Percentiles rank a stretch among this genome's conserved stretches.
These are phyloP conservation scores for Cydia fagiglandana DNA, from an alignment of 1,140 invertebrate species.

Conservation along the genomic window DNA sequence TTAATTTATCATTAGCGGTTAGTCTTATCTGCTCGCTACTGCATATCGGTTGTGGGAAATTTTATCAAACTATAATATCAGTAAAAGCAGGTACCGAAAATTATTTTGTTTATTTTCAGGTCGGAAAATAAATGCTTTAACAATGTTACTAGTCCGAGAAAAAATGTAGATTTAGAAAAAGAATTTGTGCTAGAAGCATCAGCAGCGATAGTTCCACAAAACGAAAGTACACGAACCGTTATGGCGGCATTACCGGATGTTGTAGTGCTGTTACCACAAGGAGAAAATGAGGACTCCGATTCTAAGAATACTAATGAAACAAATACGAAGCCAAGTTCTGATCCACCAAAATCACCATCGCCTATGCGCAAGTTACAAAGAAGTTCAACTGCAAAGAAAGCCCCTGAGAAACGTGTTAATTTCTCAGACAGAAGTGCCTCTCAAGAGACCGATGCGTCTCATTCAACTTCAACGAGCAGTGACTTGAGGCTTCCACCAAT, in stretches of 20 bases:
- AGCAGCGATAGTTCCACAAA: constrained; percentile 47
- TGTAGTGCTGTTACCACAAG: constrained; percentile 52
- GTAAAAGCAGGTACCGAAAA: constrained; percentile 5
- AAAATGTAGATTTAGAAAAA: constrained; percentile 60
- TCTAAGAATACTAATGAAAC: constrained; percentile 54
- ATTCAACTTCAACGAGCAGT: constrained; percentile 77
- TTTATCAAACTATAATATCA: not conserved
- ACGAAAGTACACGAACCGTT: constrained; percentile 46
- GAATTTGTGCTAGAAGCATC: constrained; percentile 55
- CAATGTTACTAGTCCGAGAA: constrained; percentile 46
- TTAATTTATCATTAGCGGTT: constrained; percentile 1
- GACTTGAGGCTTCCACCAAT: constrained; percentile 85
- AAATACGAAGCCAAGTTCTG: constrained; percentile 44
- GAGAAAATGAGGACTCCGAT: constrained; percentile 53
- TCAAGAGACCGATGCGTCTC: constrained; percentile 80
- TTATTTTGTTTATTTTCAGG: constrained; percentile 47
- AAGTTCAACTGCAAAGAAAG: constrained; percentile 66
- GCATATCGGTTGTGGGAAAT: not conserved
- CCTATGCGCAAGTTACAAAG: constrained; percentile 59
- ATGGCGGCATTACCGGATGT: constrained; percentile 52
- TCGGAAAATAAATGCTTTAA: constrained; percentile 81
- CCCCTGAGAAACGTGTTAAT: constrained; percentile 71
- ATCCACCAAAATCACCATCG: constrained; percentile 42
- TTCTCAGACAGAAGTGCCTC: constrained; percentile 78
- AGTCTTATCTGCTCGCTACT: constrained; percentile 5